Evolutionary conservation across 2,113 vertebrate species (phyloP).

Genomic region (Lamprotornis superbus): DNA sequence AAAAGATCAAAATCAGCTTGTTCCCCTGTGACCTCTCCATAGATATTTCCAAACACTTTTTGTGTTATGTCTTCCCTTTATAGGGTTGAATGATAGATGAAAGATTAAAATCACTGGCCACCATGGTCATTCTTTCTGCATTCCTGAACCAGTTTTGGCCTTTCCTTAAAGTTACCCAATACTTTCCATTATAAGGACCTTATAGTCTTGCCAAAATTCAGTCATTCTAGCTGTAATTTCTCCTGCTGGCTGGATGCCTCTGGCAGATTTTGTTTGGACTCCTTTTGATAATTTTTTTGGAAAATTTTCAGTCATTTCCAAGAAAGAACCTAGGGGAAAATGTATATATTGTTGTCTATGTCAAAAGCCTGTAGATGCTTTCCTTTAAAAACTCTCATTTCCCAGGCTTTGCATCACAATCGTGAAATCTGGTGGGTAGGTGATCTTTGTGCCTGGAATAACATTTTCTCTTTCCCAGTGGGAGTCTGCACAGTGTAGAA

Average conservation of each 20-base stretch:
- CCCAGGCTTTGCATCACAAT: not conserved
- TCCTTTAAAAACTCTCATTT: not conserved
- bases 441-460: not conserved
- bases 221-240: slow-evolving; percentile 43
- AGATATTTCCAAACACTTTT: not conserved
- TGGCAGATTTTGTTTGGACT: slow-evolving; percentile 41
- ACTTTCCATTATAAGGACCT: slow-evolving; percentile 50
- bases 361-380: not conserved
- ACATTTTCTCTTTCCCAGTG: not conserved
- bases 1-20: not conserved
- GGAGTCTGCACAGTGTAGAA: not conserved
- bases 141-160: slow-evolving; percentile 24
- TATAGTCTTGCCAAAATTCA: slow-evolving; percentile 27
- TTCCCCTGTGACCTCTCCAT: not conserved
- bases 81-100: not conserved
- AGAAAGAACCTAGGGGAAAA: slow-evolving; percentile 37
- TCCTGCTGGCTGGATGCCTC: slow-evolving; percentile 31
- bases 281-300: slow-evolving; percentile 19
- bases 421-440: not conserved
- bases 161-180: slow-evolving; percentile 44
- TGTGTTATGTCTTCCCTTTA: not conserved
- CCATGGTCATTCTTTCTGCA: slow-evolving; percentile 22
- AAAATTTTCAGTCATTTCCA: slow-evolving; percentile 35
- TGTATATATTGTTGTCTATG: slow-evolving; percentile 25
- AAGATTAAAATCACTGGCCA: slow-evolving; percentile 21